phyloP scores from a whole-genome alignment of 1,140 invertebrate species.

The Drosophila fuyamai region DNA sequence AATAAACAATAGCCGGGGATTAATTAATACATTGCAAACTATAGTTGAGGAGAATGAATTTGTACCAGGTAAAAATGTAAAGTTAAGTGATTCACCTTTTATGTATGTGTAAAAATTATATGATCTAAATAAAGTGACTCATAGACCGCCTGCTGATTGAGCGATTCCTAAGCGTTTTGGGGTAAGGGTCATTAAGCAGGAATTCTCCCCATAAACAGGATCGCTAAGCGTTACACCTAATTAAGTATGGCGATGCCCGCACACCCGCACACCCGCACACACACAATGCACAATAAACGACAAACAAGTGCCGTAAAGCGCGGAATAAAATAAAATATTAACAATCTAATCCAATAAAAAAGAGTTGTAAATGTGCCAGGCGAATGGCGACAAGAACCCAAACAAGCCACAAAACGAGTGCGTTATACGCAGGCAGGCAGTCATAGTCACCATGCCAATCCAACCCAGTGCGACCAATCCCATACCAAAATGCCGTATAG shows the following conservation, averaged over 20 bases:
- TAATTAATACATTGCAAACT: neutral
- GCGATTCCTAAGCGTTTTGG: constrained; percentile 12
- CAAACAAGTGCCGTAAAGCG: constrained; percentile 31
- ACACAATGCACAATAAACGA: constrained; percentile 9
- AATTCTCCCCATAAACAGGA: constrained; percentile 14
- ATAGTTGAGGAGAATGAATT: neutral
- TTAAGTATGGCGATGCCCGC: constrained; percentile 9
- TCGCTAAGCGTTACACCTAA: constrained; percentile 30
- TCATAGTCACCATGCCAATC: constrained; percentile 8
- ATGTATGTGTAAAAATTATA: neutral
- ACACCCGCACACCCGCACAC: constrained; percentile 5
- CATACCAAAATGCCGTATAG: constrained; percentile 3
- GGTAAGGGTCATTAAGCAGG: neutral
- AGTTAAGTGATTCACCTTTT: neutral
- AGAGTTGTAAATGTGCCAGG: constrained; percentile 49
- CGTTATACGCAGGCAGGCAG: constrained; percentile 5
- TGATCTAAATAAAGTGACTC: constrained; percentile 17
- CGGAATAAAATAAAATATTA: constrained; percentile 45
- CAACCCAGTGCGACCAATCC: constrained; percentile 24
- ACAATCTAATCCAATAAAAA: constrained; percentile 60
- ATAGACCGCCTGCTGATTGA: constrained; percentile 13
- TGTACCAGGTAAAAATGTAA: too few species aligned
- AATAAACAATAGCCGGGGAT: neutral
- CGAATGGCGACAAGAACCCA: constrained; percentile 32
- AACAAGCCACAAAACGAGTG: constrained; percentile 33